phyloP scores from a whole-genome alignment of 2,113 vertebrate species.

The Orycteropus afer region DNA sequence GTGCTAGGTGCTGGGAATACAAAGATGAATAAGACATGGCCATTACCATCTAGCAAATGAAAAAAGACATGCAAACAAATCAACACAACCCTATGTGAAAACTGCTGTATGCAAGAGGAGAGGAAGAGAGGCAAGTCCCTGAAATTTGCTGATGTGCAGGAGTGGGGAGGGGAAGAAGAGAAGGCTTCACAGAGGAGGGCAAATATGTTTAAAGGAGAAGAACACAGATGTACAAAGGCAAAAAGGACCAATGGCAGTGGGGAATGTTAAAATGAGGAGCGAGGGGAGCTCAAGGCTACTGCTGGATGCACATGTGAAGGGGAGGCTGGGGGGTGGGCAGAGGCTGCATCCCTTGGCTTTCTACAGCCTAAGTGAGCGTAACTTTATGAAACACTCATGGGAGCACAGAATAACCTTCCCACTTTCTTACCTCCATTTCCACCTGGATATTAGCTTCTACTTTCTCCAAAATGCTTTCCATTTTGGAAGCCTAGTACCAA shows the following conservation, averaged over 20 bases:
- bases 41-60: constrained; percentile 41
- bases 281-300: not conserved
- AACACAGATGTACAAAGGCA: not conserved
- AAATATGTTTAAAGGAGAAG: not conserved
- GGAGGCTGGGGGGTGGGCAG: accelerated
- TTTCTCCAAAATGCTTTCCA: not conserved
- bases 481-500: not conserved
- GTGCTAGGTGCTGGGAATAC: not conserved
- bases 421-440: not conserved
- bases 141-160: not conserved
- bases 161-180: not conserved
- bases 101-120: not conserved
- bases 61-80: not conserved
- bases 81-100: not conserved
- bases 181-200: not conserved
- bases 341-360: accelerated
- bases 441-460: not conserved
- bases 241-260: not conserved
- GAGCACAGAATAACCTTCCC: not conserved
- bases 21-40: constrained; percentile 15
- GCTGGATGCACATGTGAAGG: not conserved
- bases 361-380: not conserved
- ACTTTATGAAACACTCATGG: not conserved
- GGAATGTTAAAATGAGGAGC: not conserved
- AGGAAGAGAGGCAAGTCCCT: not conserved